Base-by-base conservation (phyloP, 1,140 invertebrate species). In the Steinernema feltiae region DNA sequence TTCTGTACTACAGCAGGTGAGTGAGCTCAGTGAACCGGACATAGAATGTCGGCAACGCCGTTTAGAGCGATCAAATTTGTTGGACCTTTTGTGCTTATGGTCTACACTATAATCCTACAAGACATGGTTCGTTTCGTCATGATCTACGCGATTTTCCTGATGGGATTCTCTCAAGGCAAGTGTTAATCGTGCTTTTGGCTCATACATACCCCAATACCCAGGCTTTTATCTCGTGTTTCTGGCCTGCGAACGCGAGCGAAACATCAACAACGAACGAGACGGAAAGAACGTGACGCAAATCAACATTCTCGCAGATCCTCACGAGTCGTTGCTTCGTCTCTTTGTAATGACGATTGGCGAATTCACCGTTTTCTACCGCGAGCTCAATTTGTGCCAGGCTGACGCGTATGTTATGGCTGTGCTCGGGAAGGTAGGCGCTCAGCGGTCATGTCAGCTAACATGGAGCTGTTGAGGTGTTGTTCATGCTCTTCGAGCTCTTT, bases 61-160 rank as follows among this genome's bases (percentile, higher is more conserved):
- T 88, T 89, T 86, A 94, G 95, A 84, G 95, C 95, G 30, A 97
- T 98, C 86, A 95, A 96, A 86, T 95, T 95, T 0, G 94, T 98
- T 0, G 96, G 96, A 0, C 95, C 96, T 3, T 98, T 98, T 90
- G 95, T 99, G 1, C 94, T 97, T 71, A 99, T 98, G 96, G 96
- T 98, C 80, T 98, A 99, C 88, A 91, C 94, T 79, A 99, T 99
- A 94, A 92, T 99, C 27, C 92, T 93, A 89, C 94, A 94, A 77
- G 96, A 99, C 88, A 87, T 99, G 21, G 87, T 97, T 3, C 90
- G 95, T 81, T 99, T 98, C 87, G 94, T 95, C 48, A 92, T 92
- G 30, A 98, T 99, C 83, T 98, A 98, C 87, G 88, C 94, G 53
- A 93, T 99, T 0, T 98, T 99, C 85, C 93, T 98, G 0, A 92